phyloP scores from a whole-genome alignment of 2,113 vertebrate genomes.

The Phocoena phocoena region DNA sequence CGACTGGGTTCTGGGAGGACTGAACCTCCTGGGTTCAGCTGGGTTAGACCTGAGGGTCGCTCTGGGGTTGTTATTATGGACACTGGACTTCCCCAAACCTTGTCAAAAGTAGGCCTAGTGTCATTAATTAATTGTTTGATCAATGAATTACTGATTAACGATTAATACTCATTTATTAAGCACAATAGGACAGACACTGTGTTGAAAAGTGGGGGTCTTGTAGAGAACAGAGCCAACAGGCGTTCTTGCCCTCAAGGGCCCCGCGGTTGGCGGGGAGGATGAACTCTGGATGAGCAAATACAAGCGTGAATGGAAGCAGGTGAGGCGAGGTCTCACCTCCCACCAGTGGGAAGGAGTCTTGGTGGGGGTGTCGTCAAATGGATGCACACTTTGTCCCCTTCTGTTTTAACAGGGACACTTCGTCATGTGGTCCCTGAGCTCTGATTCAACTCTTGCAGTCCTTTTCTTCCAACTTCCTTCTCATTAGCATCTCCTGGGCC shows the following conservation, averaged over 20 bases:
- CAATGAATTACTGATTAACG: neutral
- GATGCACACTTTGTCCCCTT: neutral
- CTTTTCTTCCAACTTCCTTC: neutral
- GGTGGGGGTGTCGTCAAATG: neutral
- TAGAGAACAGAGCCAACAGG: neutral
- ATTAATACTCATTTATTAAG: neutral
- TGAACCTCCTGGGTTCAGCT: neutral
- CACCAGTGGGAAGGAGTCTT: neutral
- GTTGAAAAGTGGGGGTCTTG: neutral
- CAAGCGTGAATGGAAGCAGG: neutral
- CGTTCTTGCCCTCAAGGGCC: neutral
- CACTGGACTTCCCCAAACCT: neutral
- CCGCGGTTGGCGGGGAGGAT: rapidly evolving
- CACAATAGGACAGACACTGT: neutral
- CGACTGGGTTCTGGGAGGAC: neutral
- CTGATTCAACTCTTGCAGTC: neutral
- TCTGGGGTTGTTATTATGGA: neutral
- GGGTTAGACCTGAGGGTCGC: neutral
- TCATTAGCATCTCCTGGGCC: neutral
- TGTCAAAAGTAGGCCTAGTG: neutral
- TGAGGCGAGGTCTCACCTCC: neutral
- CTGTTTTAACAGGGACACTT: neutral
- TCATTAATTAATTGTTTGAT: neutral
- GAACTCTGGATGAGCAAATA: neutral
- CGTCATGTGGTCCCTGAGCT: neutral